Base-by-base conservation (phyloP, 53 echinoderm and acorn worm genomes). In the Actinopyga echinites region DNA sequence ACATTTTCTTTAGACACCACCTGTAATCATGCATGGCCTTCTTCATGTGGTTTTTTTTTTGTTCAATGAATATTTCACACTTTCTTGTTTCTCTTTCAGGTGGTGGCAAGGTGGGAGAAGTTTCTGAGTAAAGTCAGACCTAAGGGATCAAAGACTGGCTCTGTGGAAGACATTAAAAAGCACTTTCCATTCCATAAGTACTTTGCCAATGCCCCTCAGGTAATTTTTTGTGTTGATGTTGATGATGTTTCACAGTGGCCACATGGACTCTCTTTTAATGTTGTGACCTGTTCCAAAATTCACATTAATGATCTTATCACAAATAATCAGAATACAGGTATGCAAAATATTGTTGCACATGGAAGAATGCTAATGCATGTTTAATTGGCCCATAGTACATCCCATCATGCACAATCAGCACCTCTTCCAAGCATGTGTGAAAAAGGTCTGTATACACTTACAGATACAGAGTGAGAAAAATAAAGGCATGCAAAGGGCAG, bases 31-130 rank as follows among this genome's bases (percentile, higher is more conserved):
- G 13, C 2, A 49, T 49, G 49, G 49, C 15, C 17, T 49, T 49
- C 17, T 17, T 8, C 56, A 13, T 24, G 17, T 9, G 26, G 8
- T 23, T 62, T 62, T 62, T 62, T 55, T 55, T 13, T 55, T 13
- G 12, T 55, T 55, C 20, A 62, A 24, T 13, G 17, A 49, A 5
- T 2, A 49, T 17, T 49, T 13, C 13, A 10, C 4, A 8, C 0
- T 40, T 15, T 8, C 17, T 56, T 61, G 56, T 57, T 66, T 84
- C 19, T 56, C 64, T 44, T 31, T 15, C 78, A 96, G 97, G 94
- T 96, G 38, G 90, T 96, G 17, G 91, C 97, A 28, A 87, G 97
- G 65, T 96, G 97, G 97, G 97, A 96, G 90, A 96, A 96, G 92
- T 96, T 93, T 40, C 79, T 96, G 77, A 96, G 97, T 75, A 86